A percentile compares a stretch with the other conserved stretches of the same genome.
Evolutionary conservation across 2,797 vertebrate genomes (phyloP).

Genomic region (Gobionotothen gibberifrons): DNA sequence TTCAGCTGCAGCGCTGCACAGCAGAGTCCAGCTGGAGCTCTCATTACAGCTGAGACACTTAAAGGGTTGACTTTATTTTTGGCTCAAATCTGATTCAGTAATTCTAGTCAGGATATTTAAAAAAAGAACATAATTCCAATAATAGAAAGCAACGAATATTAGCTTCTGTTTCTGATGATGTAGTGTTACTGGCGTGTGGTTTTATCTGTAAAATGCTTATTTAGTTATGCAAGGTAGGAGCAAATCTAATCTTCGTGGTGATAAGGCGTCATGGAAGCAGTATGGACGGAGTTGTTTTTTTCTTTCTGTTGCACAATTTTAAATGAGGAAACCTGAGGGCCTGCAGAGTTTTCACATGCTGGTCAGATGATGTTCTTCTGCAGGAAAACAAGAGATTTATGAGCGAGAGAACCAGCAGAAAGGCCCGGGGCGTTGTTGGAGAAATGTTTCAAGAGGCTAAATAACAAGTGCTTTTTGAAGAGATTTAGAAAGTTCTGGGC

Average conservation of each 20-base stretch:
- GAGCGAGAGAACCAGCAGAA: not conserved
- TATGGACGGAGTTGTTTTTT: not conserved
- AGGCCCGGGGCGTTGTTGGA: not conserved
- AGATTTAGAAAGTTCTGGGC: not conserved
- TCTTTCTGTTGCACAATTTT: conserved; percentile 34
- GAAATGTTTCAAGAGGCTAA: not conserved
- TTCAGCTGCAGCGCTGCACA: not conserved
- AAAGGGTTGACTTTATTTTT: not conserved
- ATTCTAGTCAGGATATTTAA: not conserved
- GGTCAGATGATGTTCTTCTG: conserved; percentile 60
- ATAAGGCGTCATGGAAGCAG: conserved; percentile 28
- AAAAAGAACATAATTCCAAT: not conserved
- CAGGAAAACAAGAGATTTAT: not conserved
- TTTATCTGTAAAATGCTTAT: conserved; percentile 28
- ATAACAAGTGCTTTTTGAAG: not conserved
- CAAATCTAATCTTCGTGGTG: conserved; percentile 57
- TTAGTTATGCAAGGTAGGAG: conserved; percentile 27
- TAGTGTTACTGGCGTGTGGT: not conserved
- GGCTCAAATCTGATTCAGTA: not conserved
- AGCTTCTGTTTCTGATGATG: too few species aligned
- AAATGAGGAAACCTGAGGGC: not conserved
- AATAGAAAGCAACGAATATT: not conserved
- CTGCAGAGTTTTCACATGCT: conserved; percentile 48
- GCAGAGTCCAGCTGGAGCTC: not conserved
- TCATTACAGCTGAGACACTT: not conserved